phyloP scores from a whole-genome alignment of 1,140 invertebrate species.

The Eriocheir sinensis region DNA sequence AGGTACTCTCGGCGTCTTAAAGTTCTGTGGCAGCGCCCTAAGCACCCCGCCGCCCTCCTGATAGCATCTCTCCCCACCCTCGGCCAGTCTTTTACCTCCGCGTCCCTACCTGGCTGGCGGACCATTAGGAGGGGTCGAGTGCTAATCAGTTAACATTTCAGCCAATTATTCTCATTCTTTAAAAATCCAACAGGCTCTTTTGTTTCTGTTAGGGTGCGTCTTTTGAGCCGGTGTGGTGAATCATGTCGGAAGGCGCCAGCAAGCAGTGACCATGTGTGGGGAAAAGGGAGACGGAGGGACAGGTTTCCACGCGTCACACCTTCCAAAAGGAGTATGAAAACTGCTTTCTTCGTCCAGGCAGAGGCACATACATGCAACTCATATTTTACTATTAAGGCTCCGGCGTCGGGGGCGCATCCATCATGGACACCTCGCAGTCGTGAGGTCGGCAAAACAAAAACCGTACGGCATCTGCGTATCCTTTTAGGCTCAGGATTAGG shows the following conservation, averaged over 20 bases:
- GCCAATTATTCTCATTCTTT: neutral
- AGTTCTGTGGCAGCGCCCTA: neutral
- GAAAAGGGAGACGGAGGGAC: neutral
- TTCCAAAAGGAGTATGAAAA: neutral
- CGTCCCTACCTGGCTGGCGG: neutral
- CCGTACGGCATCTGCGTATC: neutral
- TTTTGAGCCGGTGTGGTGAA: neutral
- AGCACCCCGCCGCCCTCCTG: neutral
- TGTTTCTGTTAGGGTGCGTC: neutral
- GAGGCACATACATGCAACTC: neutral
- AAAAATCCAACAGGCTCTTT: neutral
- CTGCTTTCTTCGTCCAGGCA: neutral
- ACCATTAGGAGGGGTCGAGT: slow-evolving; percentile 8
- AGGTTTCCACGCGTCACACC: neutral
- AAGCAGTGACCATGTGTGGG: neutral
- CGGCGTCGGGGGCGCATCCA: neutral
- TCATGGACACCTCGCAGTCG: neutral
- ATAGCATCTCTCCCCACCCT: slow-evolving; percentile 19
- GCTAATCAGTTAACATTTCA: slow-evolving; percentile 25
- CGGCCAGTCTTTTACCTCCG: neutral
- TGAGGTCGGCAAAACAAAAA: slow-evolving; percentile 5
- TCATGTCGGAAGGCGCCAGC: neutral
- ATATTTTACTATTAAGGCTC: neutral
- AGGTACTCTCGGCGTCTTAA: neutral
- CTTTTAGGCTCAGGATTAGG: neutral